phyloP scores from a whole-genome alignment of 2,888 invertebrate species.

The Neria commutata region DNA sequence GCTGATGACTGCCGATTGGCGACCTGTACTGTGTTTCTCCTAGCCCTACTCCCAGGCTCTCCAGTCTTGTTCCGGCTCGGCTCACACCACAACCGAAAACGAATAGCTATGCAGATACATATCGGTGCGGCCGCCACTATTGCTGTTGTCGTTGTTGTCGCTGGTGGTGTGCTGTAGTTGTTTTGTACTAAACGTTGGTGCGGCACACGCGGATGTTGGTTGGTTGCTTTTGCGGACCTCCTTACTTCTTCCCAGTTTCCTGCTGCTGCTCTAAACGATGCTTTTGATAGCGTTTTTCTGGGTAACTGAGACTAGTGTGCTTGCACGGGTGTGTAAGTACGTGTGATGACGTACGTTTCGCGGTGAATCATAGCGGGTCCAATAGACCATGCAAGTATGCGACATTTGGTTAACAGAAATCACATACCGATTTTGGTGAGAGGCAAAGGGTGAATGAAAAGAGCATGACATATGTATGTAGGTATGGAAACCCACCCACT shows the following conservation, averaged over 20 bases:
- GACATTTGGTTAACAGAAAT: neutral
- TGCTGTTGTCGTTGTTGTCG: conserved; percentile 23
- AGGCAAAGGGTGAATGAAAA: too few species aligned
- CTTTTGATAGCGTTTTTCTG: conserved; percentile 37
- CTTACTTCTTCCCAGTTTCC: conserved; percentile 34
- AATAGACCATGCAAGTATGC: neutral
- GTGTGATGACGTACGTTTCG: neutral
- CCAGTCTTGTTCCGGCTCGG: too few species aligned
- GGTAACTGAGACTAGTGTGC: conserved; percentile 13
- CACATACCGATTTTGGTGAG: too few species aligned
- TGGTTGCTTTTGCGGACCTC: conserved; percentile 45
- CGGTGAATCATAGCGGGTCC: neutral
- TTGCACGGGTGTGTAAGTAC: too few species aligned
- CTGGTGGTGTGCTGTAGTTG: conserved; percentile 9
- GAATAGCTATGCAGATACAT: conserved; percentile 8
- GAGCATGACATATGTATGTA: too few species aligned
- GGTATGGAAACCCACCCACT: too few species aligned
- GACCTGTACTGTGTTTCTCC: too few species aligned
- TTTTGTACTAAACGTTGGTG: conserved; percentile 29
- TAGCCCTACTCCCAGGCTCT: conserved; percentile 3
- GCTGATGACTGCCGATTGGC: too few species aligned
- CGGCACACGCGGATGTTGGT: conserved; percentile 39
- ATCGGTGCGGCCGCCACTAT: conserved; percentile 16
- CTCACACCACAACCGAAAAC: neutral
- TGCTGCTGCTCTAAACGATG: conserved; percentile 30